phyloP scores from a whole-genome alignment of 2,113 vertebrate species.

The Narcine bancroftii region DNA sequence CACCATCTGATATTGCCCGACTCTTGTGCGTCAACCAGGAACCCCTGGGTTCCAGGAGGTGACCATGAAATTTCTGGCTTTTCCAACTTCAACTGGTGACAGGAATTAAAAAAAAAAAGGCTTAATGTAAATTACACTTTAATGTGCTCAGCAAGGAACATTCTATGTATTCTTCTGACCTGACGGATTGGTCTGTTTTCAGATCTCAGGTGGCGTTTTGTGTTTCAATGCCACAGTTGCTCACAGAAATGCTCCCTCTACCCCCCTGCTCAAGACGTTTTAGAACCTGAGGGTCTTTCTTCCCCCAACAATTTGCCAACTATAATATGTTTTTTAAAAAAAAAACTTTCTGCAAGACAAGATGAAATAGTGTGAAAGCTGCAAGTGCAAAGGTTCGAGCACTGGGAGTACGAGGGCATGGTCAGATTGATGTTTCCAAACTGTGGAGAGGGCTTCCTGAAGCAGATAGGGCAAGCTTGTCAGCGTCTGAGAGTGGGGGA shows the following conservation, averaged over 20 bases:
- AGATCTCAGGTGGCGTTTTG: not conserved
- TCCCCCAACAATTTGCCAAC: not conserved
- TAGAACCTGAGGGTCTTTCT: not conserved
- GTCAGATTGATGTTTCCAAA: slow-evolving; percentile 63
- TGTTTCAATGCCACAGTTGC: not conserved
- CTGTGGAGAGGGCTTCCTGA: slow-evolving; percentile 57
- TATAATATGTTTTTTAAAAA: not conserved
- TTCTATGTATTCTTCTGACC: not conserved
- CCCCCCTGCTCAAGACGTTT: not conserved
- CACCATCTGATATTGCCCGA: not conserved
- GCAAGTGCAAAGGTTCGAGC: slow-evolving; percentile 39
- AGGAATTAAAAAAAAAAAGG: not conserved
- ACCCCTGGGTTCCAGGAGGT: not conserved
- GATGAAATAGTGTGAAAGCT: not conserved
- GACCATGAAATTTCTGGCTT: not conserved
- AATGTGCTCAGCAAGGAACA: not conserved
- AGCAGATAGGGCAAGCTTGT: slow-evolving; percentile 47
- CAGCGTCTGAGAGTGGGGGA: slow-evolving; percentile 44
- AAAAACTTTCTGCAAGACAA: slow-evolving; percentile 22
- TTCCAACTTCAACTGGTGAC: not conserved
- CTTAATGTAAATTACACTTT: not conserved
- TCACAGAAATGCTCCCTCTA: not conserved
- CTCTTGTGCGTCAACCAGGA: not conserved
- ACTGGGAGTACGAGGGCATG: slow-evolving; percentile 42
- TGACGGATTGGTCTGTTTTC: not conserved